These are phyloP conservation scores for Raphicerus campestris DNA, from an alignment of 2,113 vertebrate genomes.

Conservation along the genomic window DNA sequence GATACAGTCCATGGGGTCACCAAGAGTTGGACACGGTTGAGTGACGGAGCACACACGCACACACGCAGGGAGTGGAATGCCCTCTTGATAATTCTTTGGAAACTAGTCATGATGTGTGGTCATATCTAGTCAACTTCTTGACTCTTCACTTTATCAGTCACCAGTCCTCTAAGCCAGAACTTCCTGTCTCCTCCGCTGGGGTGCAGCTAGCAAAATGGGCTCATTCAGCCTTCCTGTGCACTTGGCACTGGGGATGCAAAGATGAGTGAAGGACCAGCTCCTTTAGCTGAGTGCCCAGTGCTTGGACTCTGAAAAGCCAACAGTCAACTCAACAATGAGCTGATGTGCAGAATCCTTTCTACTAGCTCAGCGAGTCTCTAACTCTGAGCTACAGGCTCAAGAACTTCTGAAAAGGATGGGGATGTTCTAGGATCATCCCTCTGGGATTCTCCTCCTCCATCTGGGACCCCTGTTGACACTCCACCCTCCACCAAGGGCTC, in stretches of 20 bases:
- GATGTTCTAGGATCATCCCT: neutral
- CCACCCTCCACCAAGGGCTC: neutral
- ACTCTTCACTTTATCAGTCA: neutral
- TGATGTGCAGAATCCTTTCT: accelerated
- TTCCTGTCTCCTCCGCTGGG: neutral
- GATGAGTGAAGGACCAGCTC: too few relatives aligned
- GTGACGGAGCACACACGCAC: neutral
- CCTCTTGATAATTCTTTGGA: neutral
- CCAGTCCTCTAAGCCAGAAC: neutral
- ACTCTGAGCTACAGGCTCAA: neutral
- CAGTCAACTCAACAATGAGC: accelerated
- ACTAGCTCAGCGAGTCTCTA: neutral
- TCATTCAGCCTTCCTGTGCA: accelerated
- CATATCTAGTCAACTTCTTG: neutral
- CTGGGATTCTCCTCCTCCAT: neutral
- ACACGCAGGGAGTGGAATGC: neutral
- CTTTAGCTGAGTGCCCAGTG: accelerated
- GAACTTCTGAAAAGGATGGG: neutral
- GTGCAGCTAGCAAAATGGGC: neutral
- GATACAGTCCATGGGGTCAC: neutral
- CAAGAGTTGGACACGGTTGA: neutral
- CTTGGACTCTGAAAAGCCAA: neutral
- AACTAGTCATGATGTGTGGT: neutral
- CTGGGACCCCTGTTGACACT: neutral
- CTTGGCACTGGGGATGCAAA: neutral